Evolutionary conservation across 2,888 invertebrate species (phyloP).

Genomic region (Drosophila acutilabella): DNA sequence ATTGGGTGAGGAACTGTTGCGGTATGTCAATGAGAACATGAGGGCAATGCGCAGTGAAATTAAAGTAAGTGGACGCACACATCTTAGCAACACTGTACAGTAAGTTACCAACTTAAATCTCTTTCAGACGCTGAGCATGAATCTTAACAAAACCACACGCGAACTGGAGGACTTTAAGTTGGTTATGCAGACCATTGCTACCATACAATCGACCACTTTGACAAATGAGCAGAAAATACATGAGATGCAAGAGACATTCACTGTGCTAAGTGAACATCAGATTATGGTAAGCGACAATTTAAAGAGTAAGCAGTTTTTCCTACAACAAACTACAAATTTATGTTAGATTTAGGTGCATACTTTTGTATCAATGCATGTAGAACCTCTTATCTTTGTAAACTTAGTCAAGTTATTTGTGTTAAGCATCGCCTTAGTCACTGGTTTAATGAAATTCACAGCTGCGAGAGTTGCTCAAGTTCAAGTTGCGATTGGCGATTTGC

Average conservation of each 20-base stretch:
- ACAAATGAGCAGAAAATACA: constrained; percentile 91
- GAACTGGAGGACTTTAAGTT: constrained; percentile 93
- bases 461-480: constrained; percentile 53
- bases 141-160: constrained; percentile 91
- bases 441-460: constrained; percentile 52
- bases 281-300: constrained; percentile 86
- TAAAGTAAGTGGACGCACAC: constrained; percentile 86
- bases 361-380: not conserved
- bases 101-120: not conserved
- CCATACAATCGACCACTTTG: constrained; percentile 90
- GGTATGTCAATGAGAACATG: constrained; percentile 89
- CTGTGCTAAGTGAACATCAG: constrained; percentile 89
- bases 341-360: not conserved
- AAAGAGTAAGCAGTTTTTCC: not conserved
- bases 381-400: constrained; percentile 1
- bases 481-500: constrained; percentile 5
- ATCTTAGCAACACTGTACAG: not conserved
- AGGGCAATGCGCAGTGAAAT: constrained; percentile 89
- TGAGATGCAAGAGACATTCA: constrained; percentile 91
- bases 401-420: constrained; percentile 10
- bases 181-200: constrained; percentile 93
- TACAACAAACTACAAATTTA: too few species aligned
- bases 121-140: constrained; percentile 86
- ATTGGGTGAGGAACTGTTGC: constrained; percentile 89
- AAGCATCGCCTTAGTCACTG: constrained; percentile 15